Percentiles rank a stretch among this genome's conserved stretches.
phyloP scores from a whole-genome alignment of 2,113 vertebrate genomes.

The Gallinago paraguaiae region DNA sequence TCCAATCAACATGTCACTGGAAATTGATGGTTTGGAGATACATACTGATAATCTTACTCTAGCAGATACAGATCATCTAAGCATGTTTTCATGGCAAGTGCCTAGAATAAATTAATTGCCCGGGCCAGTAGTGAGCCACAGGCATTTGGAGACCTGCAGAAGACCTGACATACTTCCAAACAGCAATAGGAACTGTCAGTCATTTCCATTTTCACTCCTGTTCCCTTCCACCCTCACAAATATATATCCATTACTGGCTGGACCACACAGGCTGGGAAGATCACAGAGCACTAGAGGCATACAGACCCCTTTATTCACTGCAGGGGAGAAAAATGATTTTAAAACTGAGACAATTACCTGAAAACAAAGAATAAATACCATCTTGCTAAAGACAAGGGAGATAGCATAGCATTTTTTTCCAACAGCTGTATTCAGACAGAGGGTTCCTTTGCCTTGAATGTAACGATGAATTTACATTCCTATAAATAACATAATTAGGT shows the following conservation, averaged over 20 bases:
- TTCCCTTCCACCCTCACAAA: not conserved
- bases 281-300: not conserved
- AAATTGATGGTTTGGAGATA: not conserved
- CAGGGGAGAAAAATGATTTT: not conserved
- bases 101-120: not conserved
- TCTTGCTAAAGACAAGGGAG: not conserved
- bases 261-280: not conserved
- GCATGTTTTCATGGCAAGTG: not conserved
- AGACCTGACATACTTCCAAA: not conserved
- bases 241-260: not conserved
- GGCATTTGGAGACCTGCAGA: not conserved
- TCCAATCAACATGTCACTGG: not conserved
- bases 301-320: not conserved
- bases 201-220: not conserved
- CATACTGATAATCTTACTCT: not conserved
- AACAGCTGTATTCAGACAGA: not conserved
- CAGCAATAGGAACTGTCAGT: not conserved
- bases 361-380: not conserved
- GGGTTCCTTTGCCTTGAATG: not conserved
- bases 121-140: not conserved
- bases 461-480: not conserved
- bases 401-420: not conserved
- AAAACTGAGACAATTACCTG: not conserved
- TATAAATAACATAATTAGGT: not conserved
- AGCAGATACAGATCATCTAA: not conserved